Evolutionary conservation across 2,888 invertebrate species (phyloP), one percentile per base, ranked within the genome.

Genomic region (Synergus itoensis): DNA sequence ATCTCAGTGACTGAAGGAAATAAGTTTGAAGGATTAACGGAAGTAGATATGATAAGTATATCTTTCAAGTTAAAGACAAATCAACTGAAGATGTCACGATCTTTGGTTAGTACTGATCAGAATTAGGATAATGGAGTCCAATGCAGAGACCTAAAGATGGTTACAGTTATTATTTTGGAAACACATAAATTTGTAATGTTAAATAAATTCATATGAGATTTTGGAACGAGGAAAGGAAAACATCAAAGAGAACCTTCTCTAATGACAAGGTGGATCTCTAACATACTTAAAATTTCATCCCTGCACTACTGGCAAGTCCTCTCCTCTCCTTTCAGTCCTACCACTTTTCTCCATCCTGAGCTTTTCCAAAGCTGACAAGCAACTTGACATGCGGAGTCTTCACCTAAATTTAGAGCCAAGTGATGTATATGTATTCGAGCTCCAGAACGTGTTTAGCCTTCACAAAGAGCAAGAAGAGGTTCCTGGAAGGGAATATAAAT

Each of bases 311-410:
- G 28, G 28, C 28, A 21, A 21, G 8, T 67, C 11, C 14, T 28
- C 21, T 43, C 69, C 12, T 16, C 69, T 69, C 48, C 43, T 28
- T 69, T 69, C 14, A 43, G 65, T 65, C 65, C 65, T 65, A 43
- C 43, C 18, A 41, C 40, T 65, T 40, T 16, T 43, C 65, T 65
- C 41, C 43, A 18, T 69, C 45, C 45, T 48, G 69, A 69, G 69
- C 69, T 82, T 80, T 80, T 77, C 80, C 67, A 81, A 83, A 83
- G 79, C 83, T 82, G 83, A 82, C 81, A 82, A 80, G 64, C 53
- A 75, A 76, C 77, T 77, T 79, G 78, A 80, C 81, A 69, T 79
- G 83, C 77, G 76, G 79, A 78, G 65, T 83, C 69, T 43, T 43
- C 64, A 77, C 80, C 73, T 81, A 82, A 82, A 83, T 83, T 82